Base-by-base conservation (phyloP, 2,888 invertebrate genomes). In the Agrotis clavis region DNA sequence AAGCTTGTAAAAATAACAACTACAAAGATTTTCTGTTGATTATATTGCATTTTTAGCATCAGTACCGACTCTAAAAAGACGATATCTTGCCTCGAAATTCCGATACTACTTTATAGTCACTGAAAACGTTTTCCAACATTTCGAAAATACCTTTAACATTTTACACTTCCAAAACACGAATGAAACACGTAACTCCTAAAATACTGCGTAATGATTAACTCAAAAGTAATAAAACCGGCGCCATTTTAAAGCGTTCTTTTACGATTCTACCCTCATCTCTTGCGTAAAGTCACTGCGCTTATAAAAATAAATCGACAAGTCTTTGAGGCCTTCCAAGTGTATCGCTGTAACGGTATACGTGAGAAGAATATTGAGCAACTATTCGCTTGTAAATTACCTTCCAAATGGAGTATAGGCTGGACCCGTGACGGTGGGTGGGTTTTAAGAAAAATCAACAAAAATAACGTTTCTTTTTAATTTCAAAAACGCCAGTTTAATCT, bases 281-380 rank as follows among this genome's bases (percentile, higher is more conserved):
- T 47, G 65, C 79, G 79, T 77, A 79, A 83, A 82, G 77, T 81
- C 82, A 74, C 82, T 77, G 81, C 78, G 87, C 87, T 86, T 86
- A 86, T 81, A 86, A 86, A 85, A 86, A 85, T 85, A 86, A 86
- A 86, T 86, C 87, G 86, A 86, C 86, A 85, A 76, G 73, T 78
- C 80, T 83, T 86, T 81, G 84, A 74, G 71, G 71, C 72, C 57
- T 74, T 74, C 74, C 71, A 59, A 77, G 86, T 84, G 82, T 84
- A 84, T 84, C 79, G 84, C 65, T 81, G 78, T 83, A 83, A 86
- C 79, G 73, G 67, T 35, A 51, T 79, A 79, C 84, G 84, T 84
- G 84, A 14, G 13, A 2, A 51, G 79, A 83, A 83, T 62, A 16
- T 53, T 64, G n/a, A 83, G 4, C n/a, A 50, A 57, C 47, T 50